Conservation (phyloP, 2,113 vertebrate species). For the Myotis davidii region DNA sequence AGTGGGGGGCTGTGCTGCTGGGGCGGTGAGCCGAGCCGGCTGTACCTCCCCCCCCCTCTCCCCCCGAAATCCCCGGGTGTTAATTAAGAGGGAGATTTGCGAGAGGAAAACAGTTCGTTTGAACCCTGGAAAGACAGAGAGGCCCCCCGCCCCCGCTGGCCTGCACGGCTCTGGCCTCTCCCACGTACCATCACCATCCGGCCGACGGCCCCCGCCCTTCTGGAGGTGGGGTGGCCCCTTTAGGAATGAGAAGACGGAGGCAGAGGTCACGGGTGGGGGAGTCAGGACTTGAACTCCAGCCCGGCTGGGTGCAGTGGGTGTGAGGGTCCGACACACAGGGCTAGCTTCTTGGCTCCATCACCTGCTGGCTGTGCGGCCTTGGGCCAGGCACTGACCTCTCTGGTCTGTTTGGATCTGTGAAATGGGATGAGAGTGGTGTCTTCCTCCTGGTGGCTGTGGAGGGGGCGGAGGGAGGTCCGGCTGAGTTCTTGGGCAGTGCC, state of each 20-base stretch:
- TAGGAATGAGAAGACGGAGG: neutral
- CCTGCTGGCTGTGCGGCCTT: neutral
- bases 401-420: neutral
- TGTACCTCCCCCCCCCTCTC: too few relatives aligned
- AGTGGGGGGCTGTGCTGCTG: too few relatives aligned
- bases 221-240: rapidly evolving
- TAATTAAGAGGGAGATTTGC: neutral
- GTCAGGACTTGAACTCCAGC: neutral
- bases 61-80: neutral
- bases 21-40: too few relatives aligned
- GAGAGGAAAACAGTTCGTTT: rapidly evolving
- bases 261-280: neutral
- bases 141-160: too few relatives aligned
- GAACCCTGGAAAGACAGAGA: too few relatives aligned
- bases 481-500: rapidly evolving
- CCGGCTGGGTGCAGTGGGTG: rapidly evolving
- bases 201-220: neutral
- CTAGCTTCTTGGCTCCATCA: neutral
- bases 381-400: neutral
- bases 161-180: rapidly evolving
- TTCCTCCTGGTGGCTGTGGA: neutral
- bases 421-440: rapidly evolving
- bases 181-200: rapidly evolving
- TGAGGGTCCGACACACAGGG: neutral
- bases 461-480: too few relatives aligned